Conservation (phyloP, 2,797 vertebrate genomes). For the Microcaecilia unicolor region DNA sequence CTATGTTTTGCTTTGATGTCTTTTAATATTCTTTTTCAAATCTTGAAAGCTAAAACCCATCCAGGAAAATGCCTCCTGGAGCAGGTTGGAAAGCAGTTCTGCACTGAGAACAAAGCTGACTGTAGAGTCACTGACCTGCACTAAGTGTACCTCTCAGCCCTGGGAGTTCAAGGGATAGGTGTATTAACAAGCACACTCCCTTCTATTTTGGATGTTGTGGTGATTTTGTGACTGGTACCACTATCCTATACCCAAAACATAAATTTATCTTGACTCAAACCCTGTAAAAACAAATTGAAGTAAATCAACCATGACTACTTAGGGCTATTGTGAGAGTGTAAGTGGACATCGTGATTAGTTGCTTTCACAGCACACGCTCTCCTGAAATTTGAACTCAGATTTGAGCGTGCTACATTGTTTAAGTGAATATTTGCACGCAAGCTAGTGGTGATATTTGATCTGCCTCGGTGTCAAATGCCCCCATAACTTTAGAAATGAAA, state of each 20-base stretch:
- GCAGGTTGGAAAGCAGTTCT: too few species aligned
- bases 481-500: slow-evolving; percentile 87
- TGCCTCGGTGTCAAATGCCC: slow-evolving; percentile 76
- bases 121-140: slow-evolving; percentile 7
- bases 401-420: slow-evolving; percentile 48
- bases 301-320: slow-evolving; percentile 64
- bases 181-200: slow-evolving; percentile 31
- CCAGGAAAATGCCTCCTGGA: too few species aligned
- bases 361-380: slow-evolving; percentile 42
- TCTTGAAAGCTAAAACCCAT: too few species aligned
- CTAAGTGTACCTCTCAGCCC: slow-evolving; percentile 16
- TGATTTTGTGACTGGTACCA: slow-evolving; percentile 57
- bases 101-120: too few species aligned
- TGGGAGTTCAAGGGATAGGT: slow-evolving; percentile 34
- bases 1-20: too few species aligned
- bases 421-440: slow-evolving; percentile 83
- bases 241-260: slow-evolving; percentile 70
- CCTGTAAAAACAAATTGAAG: slow-evolving; percentile 61
- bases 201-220: slow-evolving; percentile 68
- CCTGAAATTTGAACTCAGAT: slow-evolving; percentile 53
- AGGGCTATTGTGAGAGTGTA: slow-evolving; percentile 39
- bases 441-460: slow-evolving; percentile 74
- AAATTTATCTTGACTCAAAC: slow-evolving; percentile 62
- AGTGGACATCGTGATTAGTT: slow-evolving; percentile 61
- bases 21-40: too few species aligned